Evolutionary conservation across 2,113 vertebrate genomes (phyloP).

Genomic region (Phrynosoma platyrhinos): DNA sequence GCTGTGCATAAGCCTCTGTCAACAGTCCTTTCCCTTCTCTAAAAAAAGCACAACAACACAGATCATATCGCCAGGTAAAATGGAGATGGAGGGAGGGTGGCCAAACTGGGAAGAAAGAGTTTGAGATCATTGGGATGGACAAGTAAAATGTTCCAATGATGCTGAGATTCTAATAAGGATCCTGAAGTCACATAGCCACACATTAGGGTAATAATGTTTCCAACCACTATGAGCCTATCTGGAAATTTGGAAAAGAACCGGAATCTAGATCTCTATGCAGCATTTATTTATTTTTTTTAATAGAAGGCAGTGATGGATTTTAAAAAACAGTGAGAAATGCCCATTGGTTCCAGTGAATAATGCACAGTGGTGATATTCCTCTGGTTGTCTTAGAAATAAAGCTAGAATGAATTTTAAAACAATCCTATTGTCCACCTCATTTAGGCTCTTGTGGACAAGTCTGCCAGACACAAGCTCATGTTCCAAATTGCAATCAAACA

Average conservation of each 20-base stretch:
- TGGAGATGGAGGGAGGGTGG: neutral
- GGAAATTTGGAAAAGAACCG: neutral
- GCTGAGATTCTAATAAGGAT: neutral
- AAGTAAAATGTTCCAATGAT: neutral
- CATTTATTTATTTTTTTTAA: slow-evolving; percentile 1
- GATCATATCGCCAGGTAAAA: neutral
- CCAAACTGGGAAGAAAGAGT: neutral
- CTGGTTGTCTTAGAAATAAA: neutral
- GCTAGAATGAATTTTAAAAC: neutral
- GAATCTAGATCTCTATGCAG: neutral
- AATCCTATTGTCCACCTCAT: neutral
- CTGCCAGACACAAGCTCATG: neutral
- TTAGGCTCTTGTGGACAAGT: neutral
- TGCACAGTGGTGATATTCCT: neutral
- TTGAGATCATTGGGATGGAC: slow-evolving; percentile 13
- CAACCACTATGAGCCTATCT: neutral
- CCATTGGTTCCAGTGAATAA: neutral
- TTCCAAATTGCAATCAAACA: neutral
- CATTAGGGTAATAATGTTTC: neutral
- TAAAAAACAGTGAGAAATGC: neutral
- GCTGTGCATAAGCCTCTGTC: too few relatives aligned
- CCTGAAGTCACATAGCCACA: neutral
- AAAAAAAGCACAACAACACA: neutral
- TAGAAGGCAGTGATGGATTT: neutral
- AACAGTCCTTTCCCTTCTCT: neutral